Conservation (phyloP, 2,113 vertebrate genomes). For the Lethenteron camtschaticum region DNA sequence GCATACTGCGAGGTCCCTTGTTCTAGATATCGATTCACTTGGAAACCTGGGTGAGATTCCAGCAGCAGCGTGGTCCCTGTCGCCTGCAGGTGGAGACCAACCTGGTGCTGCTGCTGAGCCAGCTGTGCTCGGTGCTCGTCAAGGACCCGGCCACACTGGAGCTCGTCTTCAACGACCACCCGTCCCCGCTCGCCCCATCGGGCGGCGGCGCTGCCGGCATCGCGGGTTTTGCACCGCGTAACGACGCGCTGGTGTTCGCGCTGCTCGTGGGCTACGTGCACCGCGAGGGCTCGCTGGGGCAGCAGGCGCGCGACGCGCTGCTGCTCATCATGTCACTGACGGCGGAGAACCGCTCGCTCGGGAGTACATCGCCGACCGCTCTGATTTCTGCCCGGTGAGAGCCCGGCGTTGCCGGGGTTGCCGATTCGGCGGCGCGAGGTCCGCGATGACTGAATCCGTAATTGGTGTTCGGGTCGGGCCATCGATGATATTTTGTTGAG, state of each 20-base stretch:
- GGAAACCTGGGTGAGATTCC: background rate
- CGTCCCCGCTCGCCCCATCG: constrained; percentile 37
- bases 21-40: background rate
- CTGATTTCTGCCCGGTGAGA: constrained; percentile 87
- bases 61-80: constrained; percentile 15
- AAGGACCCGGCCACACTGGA: constrained; percentile 56
- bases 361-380: constrained; percentile 67
- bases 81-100: constrained; percentile 40
- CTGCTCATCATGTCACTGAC: constrained; percentile 85
- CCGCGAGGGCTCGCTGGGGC: constrained; percentile 62
- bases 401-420: background rate
- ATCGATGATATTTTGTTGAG: too few species aligned
- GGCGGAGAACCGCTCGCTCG: constrained; percentile 43
- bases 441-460: too few species aligned
- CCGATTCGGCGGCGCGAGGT: too few species aligned
- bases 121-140: constrained; percentile 63
- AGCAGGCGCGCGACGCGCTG: constrained; percentile 70
- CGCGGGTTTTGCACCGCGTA: background rate
- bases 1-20: background rate
- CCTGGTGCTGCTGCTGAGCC: constrained; percentile 73
- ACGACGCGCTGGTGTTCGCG: constrained; percentile 75
- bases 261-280: constrained; percentile 83
- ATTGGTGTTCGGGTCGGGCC: too few species aligned
- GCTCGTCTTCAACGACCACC: constrained; percentile 49
- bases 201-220: constrained; percentile 9